These are phyloP conservation scores for Apistogramma diplotaenia DNA, from an alignment of 2,113 vertebrate genomes.

Conservation along the genomic window DNA sequence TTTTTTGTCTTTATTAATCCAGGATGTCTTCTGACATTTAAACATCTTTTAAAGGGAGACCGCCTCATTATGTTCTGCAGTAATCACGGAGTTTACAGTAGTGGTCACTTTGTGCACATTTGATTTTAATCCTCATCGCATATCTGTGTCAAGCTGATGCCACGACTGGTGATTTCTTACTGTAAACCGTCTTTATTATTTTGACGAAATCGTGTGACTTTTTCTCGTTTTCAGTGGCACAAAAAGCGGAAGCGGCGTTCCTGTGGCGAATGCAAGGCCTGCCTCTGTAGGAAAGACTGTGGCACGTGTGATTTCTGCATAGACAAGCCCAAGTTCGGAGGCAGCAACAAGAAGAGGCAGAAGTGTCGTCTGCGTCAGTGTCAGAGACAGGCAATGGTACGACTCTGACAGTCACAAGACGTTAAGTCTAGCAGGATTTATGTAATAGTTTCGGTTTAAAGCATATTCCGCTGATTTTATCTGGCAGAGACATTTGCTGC, in stretches of 20 bases:
- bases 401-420: neutral
- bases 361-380: conserved; percentile 88
- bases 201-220: neutral
- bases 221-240: conserved; percentile 54
- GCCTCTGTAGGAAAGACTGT: conserved; percentile 82
- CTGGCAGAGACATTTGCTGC: conserved; percentile 77
- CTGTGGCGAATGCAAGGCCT: conserved; percentile 86
- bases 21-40: neutral
- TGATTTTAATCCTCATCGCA: rapidly evolving
- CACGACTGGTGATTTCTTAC: neutral
- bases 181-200: neutral
- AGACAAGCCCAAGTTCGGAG: conserved; percentile 91
- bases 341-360: conserved; percentile 88
- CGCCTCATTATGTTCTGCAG: no score
- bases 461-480: conserved; percentile 24
- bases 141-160: neutral
- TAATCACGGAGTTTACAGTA: neutral
- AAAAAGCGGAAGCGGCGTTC: conserved; percentile 77
- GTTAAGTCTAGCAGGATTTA: neutral
- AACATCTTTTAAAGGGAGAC: neutral
- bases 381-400: conserved; percentile 86
- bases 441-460: neutral
- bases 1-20: neutral
- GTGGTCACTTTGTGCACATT: neutral
- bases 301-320: conserved; percentile 87